Conservation (phyloP, 2,888 invertebrate species). For the Drosophila borealis region DNA sequence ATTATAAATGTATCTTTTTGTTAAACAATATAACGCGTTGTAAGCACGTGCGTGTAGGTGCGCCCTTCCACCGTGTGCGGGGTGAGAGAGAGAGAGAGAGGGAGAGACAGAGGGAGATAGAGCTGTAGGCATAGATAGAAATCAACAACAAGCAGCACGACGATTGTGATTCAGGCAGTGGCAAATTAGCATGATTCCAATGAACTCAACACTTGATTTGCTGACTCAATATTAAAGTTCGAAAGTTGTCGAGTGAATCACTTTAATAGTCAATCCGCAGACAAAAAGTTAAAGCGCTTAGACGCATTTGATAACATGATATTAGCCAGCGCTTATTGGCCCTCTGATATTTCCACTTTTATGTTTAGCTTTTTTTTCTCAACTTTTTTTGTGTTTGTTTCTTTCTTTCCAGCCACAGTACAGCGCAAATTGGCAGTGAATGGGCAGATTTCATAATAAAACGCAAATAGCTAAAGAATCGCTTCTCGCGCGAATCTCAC, state of each 20-base stretch:
- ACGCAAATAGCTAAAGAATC: slow-evolving; percentile 54
- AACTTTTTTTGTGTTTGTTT: slow-evolving; percentile 8
- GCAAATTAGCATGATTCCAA: slow-evolving; percentile 67
- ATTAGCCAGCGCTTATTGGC: slow-evolving; percentile 41
- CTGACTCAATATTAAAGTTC: slow-evolving; percentile 62
- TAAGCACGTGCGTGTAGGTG: slow-evolving; percentile 57
- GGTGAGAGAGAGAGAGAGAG: slow-evolving; percentile 4
- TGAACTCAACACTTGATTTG: slow-evolving; percentile 52
- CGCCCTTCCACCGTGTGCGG: slow-evolving; percentile 1
- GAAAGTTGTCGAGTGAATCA: slow-evolving; percentile 57
- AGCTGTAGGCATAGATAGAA: not conserved
- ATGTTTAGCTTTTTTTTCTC: slow-evolving; percentile 15
- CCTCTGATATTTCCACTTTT: slow-evolving; percentile 39
- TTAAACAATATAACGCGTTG: slow-evolving; percentile 25
- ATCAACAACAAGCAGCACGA: slow-evolving; percentile 1
- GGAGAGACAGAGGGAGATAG: not conserved
- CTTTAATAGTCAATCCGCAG: slow-evolving; percentile 40
- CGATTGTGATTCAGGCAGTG: slow-evolving; percentile 38
- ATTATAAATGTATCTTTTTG: slow-evolving; percentile 9
- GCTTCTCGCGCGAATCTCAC: slow-evolving; percentile 40
- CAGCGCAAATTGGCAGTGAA: slow-evolving; percentile 70
- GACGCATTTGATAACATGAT: slow-evolving; percentile 61
- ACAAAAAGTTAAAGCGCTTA: slow-evolving; percentile 27
- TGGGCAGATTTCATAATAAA: slow-evolving; percentile 74
- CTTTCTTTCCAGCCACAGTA: slow-evolving; percentile 44